Conservation (phyloP, 2,888 invertebrate species). For the Agrochola circellaris region DNA sequence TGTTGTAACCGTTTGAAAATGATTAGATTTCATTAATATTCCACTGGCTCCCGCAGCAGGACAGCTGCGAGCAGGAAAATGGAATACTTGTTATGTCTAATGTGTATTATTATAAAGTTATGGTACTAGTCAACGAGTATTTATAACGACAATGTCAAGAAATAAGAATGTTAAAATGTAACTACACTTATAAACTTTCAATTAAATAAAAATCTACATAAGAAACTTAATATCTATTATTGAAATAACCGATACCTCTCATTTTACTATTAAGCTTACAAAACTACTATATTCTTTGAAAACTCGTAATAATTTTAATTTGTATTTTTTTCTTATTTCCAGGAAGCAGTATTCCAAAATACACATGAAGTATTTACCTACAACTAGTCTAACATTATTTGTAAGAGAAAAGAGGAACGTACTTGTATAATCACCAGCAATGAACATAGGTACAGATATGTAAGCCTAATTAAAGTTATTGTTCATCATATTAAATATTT, state of each 20-base stretch:
- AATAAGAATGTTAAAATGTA: constrained; percentile 85
- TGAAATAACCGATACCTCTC: constrained; percentile 67
- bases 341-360: constrained; percentile 90
- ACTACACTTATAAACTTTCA: constrained; percentile 85
- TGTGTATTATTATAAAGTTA: constrained; percentile 78
- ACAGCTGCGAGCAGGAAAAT: constrained; percentile 56
- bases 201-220: constrained; percentile 89
- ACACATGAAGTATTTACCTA: constrained; percentile 87
- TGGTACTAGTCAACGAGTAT: constrained; percentile 88
- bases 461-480: constrained; percentile 84
- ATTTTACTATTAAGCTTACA: constrained; percentile 15
- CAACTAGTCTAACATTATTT: constrained; percentile 86
- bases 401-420: constrained; percentile 88
- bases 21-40: constrained; percentile 55
- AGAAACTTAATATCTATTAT: constrained; percentile 80
- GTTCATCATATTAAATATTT: constrained; percentile 73
- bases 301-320: constrained; percentile 54
- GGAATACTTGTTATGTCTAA: constrained; percentile 67
- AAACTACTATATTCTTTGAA: constrained; percentile 28
- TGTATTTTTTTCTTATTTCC: constrained; percentile 84
- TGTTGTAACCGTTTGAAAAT: constrained; percentile 65
- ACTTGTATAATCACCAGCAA: constrained; percentile 83
- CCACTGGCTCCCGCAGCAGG: constrained; percentile 57
- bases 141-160: constrained; percentile 84
- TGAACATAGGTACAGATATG: constrained; percentile 74